Percentiles rank a stretch among this genome's conserved stretches.
Conservation (phyloP, 2,113 vertebrate genomes). For the Rhea pennata region DNA sequence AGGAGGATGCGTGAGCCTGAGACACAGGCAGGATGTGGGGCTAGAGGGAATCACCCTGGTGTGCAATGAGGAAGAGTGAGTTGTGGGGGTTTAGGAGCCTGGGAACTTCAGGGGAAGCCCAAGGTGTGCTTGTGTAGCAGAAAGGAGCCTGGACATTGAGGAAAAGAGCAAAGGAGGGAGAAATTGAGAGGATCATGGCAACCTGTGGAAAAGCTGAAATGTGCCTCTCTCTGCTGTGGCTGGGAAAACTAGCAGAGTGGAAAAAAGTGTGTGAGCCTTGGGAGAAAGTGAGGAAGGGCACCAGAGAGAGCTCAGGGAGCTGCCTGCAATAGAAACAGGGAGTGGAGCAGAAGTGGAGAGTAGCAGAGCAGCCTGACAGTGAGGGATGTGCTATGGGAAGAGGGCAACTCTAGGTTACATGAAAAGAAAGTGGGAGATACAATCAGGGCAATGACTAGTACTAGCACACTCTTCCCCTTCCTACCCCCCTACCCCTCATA, state of each 20-base stretch:
- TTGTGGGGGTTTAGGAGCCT: neutral
- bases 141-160: neutral
- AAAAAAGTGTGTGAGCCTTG: neutral
- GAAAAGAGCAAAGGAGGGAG: neutral
- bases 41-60: neutral
- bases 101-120: neutral
- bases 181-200: neutral
- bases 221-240: neutral
- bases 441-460: neutral
- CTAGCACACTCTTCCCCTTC: neutral
- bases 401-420: neutral
- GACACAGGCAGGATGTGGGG: neutral
- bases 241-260: neutral
- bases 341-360: accelerated
- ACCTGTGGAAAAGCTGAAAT: neutral
- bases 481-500: too few relatives aligned
- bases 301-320: accelerated
- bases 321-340: neutral
- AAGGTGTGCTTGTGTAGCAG: neutral
- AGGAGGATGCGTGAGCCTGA: neutral
- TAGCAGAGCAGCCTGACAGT: neutral
- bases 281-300: neutral
- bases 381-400: neutral
- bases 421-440: neutral
- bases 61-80: neutral